Conservation (phyloP, 2,888 invertebrate genomes). For the Ariolimax columbianus region DNA sequence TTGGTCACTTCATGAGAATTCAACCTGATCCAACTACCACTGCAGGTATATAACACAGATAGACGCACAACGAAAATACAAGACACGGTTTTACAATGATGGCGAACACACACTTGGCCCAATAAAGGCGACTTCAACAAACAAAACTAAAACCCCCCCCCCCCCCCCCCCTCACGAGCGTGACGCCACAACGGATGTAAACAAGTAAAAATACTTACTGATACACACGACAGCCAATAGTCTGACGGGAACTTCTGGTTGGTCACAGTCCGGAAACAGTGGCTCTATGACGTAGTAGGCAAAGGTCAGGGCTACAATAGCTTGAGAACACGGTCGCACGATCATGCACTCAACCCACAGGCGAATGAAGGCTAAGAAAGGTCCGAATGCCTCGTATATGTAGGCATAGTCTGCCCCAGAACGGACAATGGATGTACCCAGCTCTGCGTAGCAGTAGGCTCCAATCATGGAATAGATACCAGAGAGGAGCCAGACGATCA, state of each 20-base stretch:
- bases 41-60: too few species aligned
- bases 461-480: conserved; percentile 91
- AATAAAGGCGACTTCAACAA: too few species aligned
- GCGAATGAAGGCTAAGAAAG: conserved; percentile 95
- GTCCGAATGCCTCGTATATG: conserved; percentile 99
- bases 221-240: conserved; percentile 46
- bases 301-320: conserved; percentile 91
- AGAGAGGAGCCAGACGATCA: conserved; percentile 92
- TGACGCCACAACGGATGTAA: too few species aligned
- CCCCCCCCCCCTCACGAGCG: too few species aligned
- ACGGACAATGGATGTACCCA: conserved; percentile 89
- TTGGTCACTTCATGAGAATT: too few species aligned
- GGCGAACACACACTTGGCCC: too few species aligned
- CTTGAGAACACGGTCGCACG: conserved; percentile 92
- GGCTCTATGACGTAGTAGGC: conserved; percentile 97
- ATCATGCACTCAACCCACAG: conserved; percentile 99
- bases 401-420: conserved; percentile 98
- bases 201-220: conserved; percentile 34
- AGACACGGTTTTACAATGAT: too few species aligned
- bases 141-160: too few species aligned
- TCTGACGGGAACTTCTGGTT: conserved; percentile 42
- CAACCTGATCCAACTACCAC: too few species aligned
- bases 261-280: conserved; percentile 85
- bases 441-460: conserved; percentile 87
- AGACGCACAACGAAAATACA: too few species aligned